Conservation (phyloP, 2,888 invertebrate species). For the Aelia acuminata region DNA sequence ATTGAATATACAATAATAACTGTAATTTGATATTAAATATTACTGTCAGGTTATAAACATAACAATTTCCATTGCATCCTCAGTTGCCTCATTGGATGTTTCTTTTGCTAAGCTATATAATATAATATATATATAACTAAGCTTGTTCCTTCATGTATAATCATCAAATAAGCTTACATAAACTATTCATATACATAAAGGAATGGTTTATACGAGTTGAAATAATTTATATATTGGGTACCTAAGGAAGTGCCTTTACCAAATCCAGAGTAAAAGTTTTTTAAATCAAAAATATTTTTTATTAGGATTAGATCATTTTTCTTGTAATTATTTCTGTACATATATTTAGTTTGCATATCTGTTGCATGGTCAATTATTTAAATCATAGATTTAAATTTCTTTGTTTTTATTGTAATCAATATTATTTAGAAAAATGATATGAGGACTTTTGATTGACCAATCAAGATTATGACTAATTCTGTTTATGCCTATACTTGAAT, state of each 20-base stretch:
- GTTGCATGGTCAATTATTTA: not conserved
- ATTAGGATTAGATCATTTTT: not conserved
- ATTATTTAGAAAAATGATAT: not conserved
- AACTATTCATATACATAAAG: no score
- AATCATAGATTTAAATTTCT: not conserved
- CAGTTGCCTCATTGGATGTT: no score
- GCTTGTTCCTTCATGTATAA: no score
- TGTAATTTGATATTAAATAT: not conserved
- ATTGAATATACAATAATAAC: not conserved
- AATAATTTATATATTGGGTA: not conserved
- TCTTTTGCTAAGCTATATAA: no score
- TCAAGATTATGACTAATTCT: not conserved
- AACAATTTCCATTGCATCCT: not conserved
- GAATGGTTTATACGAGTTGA: not conserved
- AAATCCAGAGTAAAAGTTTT: not conserved
- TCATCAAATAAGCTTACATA: not conserved
- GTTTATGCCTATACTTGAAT: not conserved
- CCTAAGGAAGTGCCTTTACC: not conserved
- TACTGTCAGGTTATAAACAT: conserved; percentile 19
- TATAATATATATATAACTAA: no score
- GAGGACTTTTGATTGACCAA: not conserved
- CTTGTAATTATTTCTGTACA: no score
- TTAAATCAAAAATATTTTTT: not conserved
- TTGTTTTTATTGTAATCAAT: no score
- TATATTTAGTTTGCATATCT: no score